These are phyloP conservation scores for Australoheros facetus DNA, from an alignment of 2,797 vertebrate species.

Conservation along the genomic window DNA sequence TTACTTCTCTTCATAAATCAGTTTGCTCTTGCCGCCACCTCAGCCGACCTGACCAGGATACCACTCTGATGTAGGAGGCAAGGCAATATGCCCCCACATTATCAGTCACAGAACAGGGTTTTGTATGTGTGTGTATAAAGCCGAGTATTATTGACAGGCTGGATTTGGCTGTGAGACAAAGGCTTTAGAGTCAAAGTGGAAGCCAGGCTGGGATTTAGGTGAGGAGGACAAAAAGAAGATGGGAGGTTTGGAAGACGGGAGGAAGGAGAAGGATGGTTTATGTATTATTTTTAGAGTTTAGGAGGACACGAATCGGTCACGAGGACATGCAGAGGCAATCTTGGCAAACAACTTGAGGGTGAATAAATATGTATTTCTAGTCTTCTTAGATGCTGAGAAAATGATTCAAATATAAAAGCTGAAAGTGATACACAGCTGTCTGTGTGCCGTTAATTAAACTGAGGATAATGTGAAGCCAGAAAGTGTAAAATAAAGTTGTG, in stretches of 20 bases:
- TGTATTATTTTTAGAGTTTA: constrained; percentile 10
- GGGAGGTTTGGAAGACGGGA: constrained; percentile 18
- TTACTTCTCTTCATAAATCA: neutral
- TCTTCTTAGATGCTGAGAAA: neutral
- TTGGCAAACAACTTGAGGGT: neutral
- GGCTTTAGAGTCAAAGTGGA: constrained; percentile 16
- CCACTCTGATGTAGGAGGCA: neutral
- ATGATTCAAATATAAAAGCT: neutral
- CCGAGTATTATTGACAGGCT: constrained; percentile 10
- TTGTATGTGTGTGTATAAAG: neutral
- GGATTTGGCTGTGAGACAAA: constrained; percentile 34
- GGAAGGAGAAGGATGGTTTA: neutral
- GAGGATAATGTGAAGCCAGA: neutral
- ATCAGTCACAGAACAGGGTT: neutral
- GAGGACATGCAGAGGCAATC: neutral
- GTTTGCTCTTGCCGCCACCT: neutral
- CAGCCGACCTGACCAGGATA: neutral
- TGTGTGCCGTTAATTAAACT: neutral
- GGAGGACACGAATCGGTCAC: neutral
- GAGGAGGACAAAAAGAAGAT: constrained; percentile 21
- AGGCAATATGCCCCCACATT: constrained; percentile 14
- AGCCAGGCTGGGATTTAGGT: constrained; percentile 33
- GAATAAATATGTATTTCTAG: neutral
- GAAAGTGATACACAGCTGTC: neutral
- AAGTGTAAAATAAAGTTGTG: neutral